Evolutionary conservation across 2,113 vertebrate species (phyloP).

Genomic region (Coptodon bakossiorum): DNA sequence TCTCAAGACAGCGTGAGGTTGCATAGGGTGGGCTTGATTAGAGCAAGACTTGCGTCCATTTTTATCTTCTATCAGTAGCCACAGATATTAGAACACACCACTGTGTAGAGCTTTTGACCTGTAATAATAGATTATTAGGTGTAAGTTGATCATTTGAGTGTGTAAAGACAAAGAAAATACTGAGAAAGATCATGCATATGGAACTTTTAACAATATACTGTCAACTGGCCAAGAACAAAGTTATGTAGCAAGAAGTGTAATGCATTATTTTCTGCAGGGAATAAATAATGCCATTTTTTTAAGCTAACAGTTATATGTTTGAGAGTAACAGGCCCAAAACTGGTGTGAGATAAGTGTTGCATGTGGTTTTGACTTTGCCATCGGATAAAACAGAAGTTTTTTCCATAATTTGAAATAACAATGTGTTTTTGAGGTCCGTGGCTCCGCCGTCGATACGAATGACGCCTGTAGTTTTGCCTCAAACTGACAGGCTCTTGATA

Average conservation of each 20-base stretch:
- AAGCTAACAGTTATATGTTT: background rate
- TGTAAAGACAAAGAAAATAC: background rate
- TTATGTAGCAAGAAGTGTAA: background rate
- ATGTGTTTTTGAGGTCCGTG: background rate
- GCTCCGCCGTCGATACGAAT: background rate
- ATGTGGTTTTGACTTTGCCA: background rate
- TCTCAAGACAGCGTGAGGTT: background rate
- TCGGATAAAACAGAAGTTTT: background rate
- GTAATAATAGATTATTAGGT: background rate
- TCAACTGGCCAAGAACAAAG: background rate
- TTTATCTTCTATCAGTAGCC: background rate
- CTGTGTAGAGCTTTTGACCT: background rate
- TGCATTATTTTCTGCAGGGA: background rate
- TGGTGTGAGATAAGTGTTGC: background rate
- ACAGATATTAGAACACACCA: background rate
- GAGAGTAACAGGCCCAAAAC: background rate
- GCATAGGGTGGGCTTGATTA: background rate
- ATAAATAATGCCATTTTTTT: background rate
- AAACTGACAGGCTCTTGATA: background rate
- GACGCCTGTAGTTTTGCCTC: background rate
- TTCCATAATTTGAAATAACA: background rate
- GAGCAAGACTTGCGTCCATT: background rate
- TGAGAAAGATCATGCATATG: background rate
- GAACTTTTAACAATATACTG: background rate
- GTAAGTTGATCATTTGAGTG: background rate